phyloP scores from a whole-genome alignment of 2,113 vertebrate genomes.

The Bos javanicus region DNA sequence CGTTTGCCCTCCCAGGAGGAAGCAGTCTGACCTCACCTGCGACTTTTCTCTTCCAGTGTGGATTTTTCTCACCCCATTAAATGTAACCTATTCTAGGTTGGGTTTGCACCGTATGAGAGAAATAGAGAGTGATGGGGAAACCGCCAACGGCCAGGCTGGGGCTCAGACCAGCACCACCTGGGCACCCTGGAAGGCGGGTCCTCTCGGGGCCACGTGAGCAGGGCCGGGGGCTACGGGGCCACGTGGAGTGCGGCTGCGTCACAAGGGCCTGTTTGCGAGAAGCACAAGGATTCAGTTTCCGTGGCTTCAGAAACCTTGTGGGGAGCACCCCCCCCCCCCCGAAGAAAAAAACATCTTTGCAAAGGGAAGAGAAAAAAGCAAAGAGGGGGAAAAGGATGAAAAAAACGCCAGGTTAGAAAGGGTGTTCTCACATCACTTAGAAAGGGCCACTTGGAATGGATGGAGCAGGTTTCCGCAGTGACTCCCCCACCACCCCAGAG shows the following conservation, averaged over 20 bases:
- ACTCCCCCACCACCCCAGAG: no score
- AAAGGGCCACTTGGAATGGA: neutral
- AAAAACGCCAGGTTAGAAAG: neutral
- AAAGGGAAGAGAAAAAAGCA: neutral
- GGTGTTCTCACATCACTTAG: neutral
- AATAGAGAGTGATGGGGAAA: conserved; percentile 19
- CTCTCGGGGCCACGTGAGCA: neutral
- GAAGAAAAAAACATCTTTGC: neutral
- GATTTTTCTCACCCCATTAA: conserved; percentile 75
- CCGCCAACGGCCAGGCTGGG: neutral
- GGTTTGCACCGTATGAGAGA: conserved; percentile 30
- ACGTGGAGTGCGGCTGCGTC: neutral
- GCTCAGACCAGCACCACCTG: fast-evolving
- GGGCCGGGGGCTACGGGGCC: neutral
- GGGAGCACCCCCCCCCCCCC: fast-evolving
- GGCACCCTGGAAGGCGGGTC: neutral
- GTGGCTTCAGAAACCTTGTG: conserved; percentile 7
- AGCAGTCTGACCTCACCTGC: conserved; percentile 50
- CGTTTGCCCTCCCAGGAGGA: conserved; percentile 46
- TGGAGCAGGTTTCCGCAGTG: no score
- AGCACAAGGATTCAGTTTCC: conserved; percentile 48
- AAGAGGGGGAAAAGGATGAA: neutral
- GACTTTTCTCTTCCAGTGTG: conserved; percentile 36
- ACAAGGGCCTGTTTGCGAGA: conserved; percentile 41
- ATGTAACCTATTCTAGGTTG: conserved; percentile 49